A percentile compares a stretch with the other conserved stretches of the same genome.
These are phyloP conservation scores for Sebastes steindachneri DNA, from an alignment of 2,797 vertebrate genomes.

Conservation along the genomic window DNA sequence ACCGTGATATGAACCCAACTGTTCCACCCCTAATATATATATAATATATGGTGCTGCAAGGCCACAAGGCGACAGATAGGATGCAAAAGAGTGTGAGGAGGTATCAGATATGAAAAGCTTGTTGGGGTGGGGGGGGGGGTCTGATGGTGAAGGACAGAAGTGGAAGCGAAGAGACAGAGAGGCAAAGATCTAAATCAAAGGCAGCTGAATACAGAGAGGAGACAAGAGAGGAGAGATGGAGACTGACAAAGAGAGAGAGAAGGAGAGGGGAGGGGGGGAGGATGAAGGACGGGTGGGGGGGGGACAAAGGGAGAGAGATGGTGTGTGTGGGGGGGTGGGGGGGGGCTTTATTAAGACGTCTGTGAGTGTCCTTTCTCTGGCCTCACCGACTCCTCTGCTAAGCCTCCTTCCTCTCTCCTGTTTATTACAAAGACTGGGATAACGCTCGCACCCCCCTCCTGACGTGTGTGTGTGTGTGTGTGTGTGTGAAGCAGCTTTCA, in stretches of 20 bases:
- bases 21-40: too few relatives aligned
- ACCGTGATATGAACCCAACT: too few relatives aligned
- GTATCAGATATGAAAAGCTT: constrained; percentile 14
- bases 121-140: background rate
- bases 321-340: background rate
- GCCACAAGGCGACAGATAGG: background rate
- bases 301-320: background rate
- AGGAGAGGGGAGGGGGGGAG: background rate
- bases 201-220: constrained; percentile 21
- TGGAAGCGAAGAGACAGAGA: constrained; percentile 16
- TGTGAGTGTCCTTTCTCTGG: constrained; percentile 29
- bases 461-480: constrained; percentile 64
- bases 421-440: constrained; percentile 46
- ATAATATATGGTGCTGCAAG: background rate
- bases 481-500: background rate
- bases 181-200: constrained; percentile 30
- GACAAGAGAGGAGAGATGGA: background rate
- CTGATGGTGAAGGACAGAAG: constrained; percentile 11
- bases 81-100: constrained; percentile 3
- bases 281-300: background rate
- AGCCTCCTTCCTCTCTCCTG: constrained; percentile 26
- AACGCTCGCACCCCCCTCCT: background rate
- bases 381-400: constrained; percentile 23
- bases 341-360: constrained; percentile 35
- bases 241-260: background rate